A percentile compares a stretch with the other conserved stretches of the same genome.
Conservation (phyloP, 1,140 invertebrate species). For the Drosophila jambulina region DNA sequence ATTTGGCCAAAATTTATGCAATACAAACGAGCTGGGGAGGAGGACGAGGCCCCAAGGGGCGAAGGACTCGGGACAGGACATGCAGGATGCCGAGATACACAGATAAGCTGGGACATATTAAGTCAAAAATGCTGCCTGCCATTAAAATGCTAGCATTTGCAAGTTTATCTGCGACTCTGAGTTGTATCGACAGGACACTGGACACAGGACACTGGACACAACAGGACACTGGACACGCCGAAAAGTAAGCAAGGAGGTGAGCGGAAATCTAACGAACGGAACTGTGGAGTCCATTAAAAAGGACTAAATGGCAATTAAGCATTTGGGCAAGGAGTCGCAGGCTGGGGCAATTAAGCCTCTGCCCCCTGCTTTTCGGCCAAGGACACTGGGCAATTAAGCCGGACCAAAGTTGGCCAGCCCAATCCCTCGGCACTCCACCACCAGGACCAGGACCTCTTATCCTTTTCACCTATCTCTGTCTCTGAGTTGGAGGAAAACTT, state of each 20-base stretch:
- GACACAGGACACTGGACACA: slow-evolving; percentile 35
- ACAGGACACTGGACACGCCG: slow-evolving; percentile 31
- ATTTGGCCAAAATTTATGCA: slow-evolving; percentile 77
- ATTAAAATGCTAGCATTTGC: slow-evolving; percentile 82
- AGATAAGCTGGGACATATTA: slow-evolving; percentile 67
- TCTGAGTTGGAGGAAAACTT: slow-evolving; percentile 53
- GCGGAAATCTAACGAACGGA: slow-evolving; percentile 72
- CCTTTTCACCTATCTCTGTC: slow-evolving; percentile 77
- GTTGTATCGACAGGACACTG: slow-evolving; percentile 40
- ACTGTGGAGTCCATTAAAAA: slow-evolving; percentile 80
- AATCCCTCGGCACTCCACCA: slow-evolving; percentile 52
- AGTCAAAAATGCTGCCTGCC: slow-evolving; percentile 70
- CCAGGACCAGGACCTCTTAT: slow-evolving; percentile 55
- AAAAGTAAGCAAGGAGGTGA: slow-evolving; percentile 64
- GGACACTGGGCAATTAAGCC: slow-evolving; percentile 81
- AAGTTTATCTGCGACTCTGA: slow-evolving; percentile 65
- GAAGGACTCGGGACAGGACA: slow-evolving; percentile 24
- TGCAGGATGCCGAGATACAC: slow-evolving; percentile 29
- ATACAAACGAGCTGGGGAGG: slow-evolving; percentile 44
- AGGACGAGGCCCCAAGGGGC: slow-evolving; percentile 24
- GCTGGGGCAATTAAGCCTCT: slow-evolving; percentile 71
- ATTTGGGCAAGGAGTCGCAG: slow-evolving; percentile 55
- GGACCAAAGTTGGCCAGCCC: slow-evolving; percentile 66
- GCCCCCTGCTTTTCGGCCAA: slow-evolving; percentile 48
- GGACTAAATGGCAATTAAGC: slow-evolving; percentile 84